Base-by-base conservation (phyloP, 2,113 vertebrate genomes). In the Oncorhynchus keta region DNA sequence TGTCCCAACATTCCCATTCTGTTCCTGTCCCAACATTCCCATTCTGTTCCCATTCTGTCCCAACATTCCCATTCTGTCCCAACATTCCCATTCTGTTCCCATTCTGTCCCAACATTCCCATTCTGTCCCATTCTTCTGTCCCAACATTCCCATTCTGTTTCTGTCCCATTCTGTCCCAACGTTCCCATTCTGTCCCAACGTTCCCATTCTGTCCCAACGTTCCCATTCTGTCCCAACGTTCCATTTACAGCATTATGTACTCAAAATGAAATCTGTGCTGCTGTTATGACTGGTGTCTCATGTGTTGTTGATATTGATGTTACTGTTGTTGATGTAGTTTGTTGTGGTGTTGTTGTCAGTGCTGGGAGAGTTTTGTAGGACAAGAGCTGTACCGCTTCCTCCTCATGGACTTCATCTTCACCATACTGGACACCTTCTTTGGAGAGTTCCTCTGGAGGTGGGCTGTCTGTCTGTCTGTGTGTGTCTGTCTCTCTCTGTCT, bases 291-390 rank as follows among this genome's bases (percentile, higher is more conserved):
- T 45, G 39, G 39, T 45, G 9, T 45, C 2, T 45, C 39, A 9
- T 45, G 9, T 39, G 51, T 18, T 57, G 55, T 5, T 20, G 18
- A 20, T 57, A 16, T 57, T 57, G 14, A 20, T 20, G 18, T 5
- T 26, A 18, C 1, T 57, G 51, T 32, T 35, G 32, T 35, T 65
- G 55, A 57, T 20, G 18, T 5, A 5, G 55, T 57, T 57, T 14
- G 3, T 7, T 18, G 55, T 57, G 55, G 18, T 57, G 55, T 20
- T 57, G 55, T 77, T 20, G 49, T 26, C 84, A 95, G 95, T 99
- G 98, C 90, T 99, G 98, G 98, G 98, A 99, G 94, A 95, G 89
- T 0, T 96, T 96, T 2, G 96, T 99, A 48, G 98, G 97, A 9
- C 97, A 99, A 91, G 97, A 99, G 68, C 89, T 99, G 28, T 99